Evolutionary conservation across 2,888 invertebrate species (phyloP).

Genomic region (Amphimallon solstitiale): DNA sequence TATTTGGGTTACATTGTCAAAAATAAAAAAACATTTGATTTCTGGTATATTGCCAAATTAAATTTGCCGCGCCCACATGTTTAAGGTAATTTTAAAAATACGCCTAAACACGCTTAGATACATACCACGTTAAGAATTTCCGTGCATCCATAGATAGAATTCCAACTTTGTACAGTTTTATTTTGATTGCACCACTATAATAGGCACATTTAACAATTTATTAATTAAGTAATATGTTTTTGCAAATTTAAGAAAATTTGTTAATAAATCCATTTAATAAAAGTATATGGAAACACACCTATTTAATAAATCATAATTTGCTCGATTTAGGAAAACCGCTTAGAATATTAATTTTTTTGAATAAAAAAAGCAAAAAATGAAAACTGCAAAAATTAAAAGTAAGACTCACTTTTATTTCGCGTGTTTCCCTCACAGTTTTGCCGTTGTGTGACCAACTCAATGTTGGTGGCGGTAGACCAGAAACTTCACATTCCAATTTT

Average conservation of each 20-base stretch:
- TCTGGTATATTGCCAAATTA: conserved; percentile 39
- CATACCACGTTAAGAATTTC: conserved; percentile 18
- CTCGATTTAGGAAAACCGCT: no score
- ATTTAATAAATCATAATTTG: no score
- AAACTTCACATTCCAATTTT: conserved; percentile 75
- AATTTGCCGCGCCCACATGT: conserved; percentile 37
- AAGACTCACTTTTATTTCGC: conserved; percentile 70
- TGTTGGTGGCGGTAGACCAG: conserved; percentile 72
- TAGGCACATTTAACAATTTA: no score
- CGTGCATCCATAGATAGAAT: conserved; percentile 12
- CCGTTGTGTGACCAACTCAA: conserved; percentile 77
- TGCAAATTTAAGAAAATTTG: no score
- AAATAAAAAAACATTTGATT: conserved; percentile 31
- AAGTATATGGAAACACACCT: no score
- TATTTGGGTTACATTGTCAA: conserved; percentile 28
- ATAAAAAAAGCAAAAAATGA: background rate
- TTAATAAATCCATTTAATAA: no score
- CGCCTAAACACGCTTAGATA: conserved; percentile 33
- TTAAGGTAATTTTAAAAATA: conserved; percentile 38
- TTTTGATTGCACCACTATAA: no score
- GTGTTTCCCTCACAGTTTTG: conserved; percentile 70
- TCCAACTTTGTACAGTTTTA: background rate
- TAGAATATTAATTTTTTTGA: background rate
- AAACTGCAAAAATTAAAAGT: conserved; percentile 20
- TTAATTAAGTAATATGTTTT: no score